Percentiles rank a stretch among this genome's conserved stretches.
Evolutionary conservation across 2,888 invertebrate genomes (phyloP).

Genomic region (Labia minor): DNA sequence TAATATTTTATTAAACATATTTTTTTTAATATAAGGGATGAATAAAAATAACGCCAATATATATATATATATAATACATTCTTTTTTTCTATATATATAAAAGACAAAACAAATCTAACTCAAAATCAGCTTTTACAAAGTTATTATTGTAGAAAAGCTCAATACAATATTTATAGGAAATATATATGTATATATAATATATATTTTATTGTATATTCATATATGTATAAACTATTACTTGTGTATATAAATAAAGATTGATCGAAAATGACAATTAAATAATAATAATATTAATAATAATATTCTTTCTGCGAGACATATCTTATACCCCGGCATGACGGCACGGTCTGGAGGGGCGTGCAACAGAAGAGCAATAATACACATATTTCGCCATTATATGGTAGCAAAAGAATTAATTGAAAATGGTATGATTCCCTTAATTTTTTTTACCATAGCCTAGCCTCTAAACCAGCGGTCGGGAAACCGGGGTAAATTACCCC

Average conservation of each 20-base stretch:
- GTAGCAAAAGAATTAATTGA: too few species aligned
- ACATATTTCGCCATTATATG: background rate
- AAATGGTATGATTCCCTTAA: too few species aligned
- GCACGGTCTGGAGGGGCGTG: background rate
- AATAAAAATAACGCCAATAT: background rate
- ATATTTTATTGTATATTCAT: slow-evolving; percentile 1
- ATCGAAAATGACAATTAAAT: slow-evolving; percentile 5
- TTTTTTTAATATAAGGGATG: background rate
- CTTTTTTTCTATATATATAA: too few species aligned
- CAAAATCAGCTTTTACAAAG: background rate
- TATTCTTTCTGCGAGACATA: background rate
- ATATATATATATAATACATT: too few species aligned
- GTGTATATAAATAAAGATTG: background rate
- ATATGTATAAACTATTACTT: background rate
- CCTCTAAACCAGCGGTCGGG: too few species aligned
- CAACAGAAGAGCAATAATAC: background rate
- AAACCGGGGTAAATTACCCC: too few species aligned
- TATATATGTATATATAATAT: background rate
- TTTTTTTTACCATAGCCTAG: too few species aligned
- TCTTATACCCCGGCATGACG: background rate
- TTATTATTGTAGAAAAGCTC: background rate
- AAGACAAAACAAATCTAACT: background rate
- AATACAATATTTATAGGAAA: background rate
- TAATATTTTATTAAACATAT: background rate
- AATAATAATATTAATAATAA: background rate